Base-by-base conservation (phyloP, 2,888 invertebrate species). In the Nipponacmea schrenckii region DNA sequence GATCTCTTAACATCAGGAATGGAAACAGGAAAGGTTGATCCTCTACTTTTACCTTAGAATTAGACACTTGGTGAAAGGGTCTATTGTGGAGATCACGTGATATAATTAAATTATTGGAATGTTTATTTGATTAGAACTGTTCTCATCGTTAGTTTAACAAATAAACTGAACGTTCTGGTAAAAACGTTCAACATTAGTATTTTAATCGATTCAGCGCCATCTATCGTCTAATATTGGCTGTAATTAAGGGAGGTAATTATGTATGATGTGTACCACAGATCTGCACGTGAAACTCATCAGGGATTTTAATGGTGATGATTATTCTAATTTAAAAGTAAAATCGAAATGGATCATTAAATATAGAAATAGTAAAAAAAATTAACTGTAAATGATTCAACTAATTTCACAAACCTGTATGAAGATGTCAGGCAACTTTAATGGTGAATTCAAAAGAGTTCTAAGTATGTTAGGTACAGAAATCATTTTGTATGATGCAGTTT, bases 241-340 rank as follows among this genome's bases (percentile, higher is more conserved):
- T 56, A 56, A 56, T 56, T 56, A 56, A 24, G 56, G 56, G 56
- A 56, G 56, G 56, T 56, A 56, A 56, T 56, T 56, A 56, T 24
- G 56, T 24, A 24, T 56, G 56, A 56, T 56, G 56, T 56, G 56
- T 56, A 56, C 20, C 24, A 56, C 56, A 56, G 56, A 24, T 56
- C 24, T 24, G 24, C 20, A 56, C 24, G 56, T 56, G 56, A 56
- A 56, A 24, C 20, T 56, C 56, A 56, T 56, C 56, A 56, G 0
- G 24, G 10, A 24, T 24, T 56, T 56, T 56, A 56, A 56, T 56
- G 56, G 56, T 56, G 56, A 56, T 56, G 56, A 56, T 56, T 56
- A 56, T 20, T 24, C 12, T 56, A 56, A 56, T 56, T 24, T 20
- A 20, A 20, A 56, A 24, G 56, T 56, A 10, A 56, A 56, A 24